A percentile compares a stretch with the other conserved stretches of the same genome.
phyloP scores from a whole-genome alignment of 2,888 invertebrate species.

The Odontothrips loti region DNA sequence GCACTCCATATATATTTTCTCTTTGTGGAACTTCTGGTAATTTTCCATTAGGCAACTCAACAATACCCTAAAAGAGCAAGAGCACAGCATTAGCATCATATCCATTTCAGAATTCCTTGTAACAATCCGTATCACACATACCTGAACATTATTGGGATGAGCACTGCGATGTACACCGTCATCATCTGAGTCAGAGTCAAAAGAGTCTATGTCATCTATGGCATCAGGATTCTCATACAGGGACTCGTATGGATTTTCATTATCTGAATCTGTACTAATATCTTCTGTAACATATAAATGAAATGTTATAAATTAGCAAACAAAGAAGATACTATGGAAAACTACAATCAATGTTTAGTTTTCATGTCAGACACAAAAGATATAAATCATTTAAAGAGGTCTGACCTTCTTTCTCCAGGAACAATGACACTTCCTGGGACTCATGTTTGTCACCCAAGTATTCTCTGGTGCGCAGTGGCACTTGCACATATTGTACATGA shows the following conservation, averaged over 20 bases:
- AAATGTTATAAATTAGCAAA: constrained; percentile 36
- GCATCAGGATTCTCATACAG: constrained; percentile 48
- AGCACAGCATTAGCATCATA: too few relatives aligned
- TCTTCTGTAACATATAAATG: constrained; percentile 51
- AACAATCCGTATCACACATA: constrained; percentile 32
- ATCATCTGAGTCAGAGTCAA: constrained; percentile 63
- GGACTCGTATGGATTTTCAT: constrained; percentile 67
- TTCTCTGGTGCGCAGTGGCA: constrained; percentile 37
- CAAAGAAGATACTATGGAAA: constrained; percentile 33
- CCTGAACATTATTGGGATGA: constrained; percentile 35
- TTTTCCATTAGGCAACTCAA: constrained; percentile 51
- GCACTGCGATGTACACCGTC: constrained; percentile 44
- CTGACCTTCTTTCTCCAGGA: constrained; percentile 42
- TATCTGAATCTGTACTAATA: constrained; percentile 52
- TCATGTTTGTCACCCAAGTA: constrained; percentile 49
- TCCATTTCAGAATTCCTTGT: too few relatives aligned
- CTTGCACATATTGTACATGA: constrained; percentile 30
- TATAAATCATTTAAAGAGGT: not conserved
- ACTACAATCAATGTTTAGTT: not conserved
- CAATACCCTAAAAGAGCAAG: not conserved
- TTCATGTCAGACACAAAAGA: not conserved
- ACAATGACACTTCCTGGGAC: constrained; percentile 51
- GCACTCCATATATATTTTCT: constrained; percentile 59
- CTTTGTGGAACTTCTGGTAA: constrained; percentile 59
- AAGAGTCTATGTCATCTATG: constrained; percentile 66